Conservation (phyloP, 2,113 vertebrate species). For the Oryzias melastigma region DNA sequence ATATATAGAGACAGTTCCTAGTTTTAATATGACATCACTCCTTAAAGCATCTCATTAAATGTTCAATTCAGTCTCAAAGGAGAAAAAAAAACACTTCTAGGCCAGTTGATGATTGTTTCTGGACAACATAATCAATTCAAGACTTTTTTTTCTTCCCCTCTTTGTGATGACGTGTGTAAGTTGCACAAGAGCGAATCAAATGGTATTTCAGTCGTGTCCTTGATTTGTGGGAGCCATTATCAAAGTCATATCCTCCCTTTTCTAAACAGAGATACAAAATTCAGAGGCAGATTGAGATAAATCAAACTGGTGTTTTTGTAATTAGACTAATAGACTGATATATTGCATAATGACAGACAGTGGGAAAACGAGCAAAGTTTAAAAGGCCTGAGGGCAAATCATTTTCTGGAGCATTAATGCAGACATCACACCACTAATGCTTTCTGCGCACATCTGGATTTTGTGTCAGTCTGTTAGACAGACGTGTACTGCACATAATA, state of each 20-base stretch:
- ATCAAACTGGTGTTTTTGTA: slow-evolving; percentile 60
- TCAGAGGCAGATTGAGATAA: slow-evolving; percentile 64
- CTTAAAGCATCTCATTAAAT: too few species aligned
- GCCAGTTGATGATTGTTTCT: slow-evolving; percentile 13
- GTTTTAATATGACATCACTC: too few species aligned
- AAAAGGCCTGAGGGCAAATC: slow-evolving; percentile 48
- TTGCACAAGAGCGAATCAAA: slow-evolving; percentile 29
- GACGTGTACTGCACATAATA: too few species aligned
- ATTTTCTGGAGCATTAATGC: slow-evolving; percentile 35
- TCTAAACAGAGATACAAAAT: slow-evolving; percentile 69
- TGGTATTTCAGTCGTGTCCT: slow-evolving; percentile 11
- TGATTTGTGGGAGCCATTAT: slow-evolving; percentile 55
- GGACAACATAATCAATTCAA: slow-evolving; percentile 20
- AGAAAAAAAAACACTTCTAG: neutral
- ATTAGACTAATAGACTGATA: slow-evolving; percentile 69
- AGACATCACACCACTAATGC: slow-evolving; percentile 59
- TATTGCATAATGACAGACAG: slow-evolving; percentile 59
- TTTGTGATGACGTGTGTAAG: neutral
- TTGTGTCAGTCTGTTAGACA: slow-evolving; percentile 11
- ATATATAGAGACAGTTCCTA: too few species aligned
- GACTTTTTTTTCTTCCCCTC: slow-evolving; percentile 20
- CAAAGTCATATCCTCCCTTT: slow-evolving; percentile 50
- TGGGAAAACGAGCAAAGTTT: slow-evolving; percentile 55
- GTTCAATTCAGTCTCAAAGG: neutral
- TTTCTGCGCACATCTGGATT: slow-evolving; percentile 55